Evolutionary conservation across 1,140 invertebrate genomes (phyloP), one percentile per base, ranked within the genome.

Genomic region (Brachionus sp.): DNA sequence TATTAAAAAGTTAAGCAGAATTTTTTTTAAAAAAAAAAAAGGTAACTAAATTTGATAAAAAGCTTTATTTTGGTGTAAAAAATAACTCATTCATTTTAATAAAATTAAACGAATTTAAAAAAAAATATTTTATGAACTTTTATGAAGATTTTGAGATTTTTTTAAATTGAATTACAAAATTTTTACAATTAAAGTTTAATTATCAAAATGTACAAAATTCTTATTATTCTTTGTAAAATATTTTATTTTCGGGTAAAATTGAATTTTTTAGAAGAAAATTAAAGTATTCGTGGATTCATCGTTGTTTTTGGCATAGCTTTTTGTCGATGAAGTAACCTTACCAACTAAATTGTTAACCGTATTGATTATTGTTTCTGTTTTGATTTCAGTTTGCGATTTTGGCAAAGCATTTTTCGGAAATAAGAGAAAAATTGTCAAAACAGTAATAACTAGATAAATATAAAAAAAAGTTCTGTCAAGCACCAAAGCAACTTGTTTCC

Each of bases 401-500:
- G 70, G 19, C 4, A 80, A 42, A 62, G 19, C 50, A 29, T 80
- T 66, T 66, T 80, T 80, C 2, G 87, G 85, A 84, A 88, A 88
- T 73, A 89, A 85, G n/a, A 88, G 86, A 35, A 86, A 85, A 78
- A 89, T 83, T 5, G 88, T 88, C 5, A 88, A 85, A 25, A 87
- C 84, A 33, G 88, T 88, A 83, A 95, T 94, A 13, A 86, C n/a
- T 9, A 89, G 83, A 85, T 89, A 89, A 7, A 86, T 46, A 78
- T 87, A 86, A 85, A 89, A 89, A 78, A 89, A 88, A 7, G 88
- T 78, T 57, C 88, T 84, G 83, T 89, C 88, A 7, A 89, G 82
- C 7, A 88, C 87, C 5, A 88, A 84, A 12, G 88, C 88, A 29
- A 89, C 86, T 5, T 86, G 84, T 83, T 87, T 85, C 88, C 88